Evolutionary conservation across 1,140 invertebrate species (phyloP).

Genomic region (Zeugodacus cucurbitae): DNA sequence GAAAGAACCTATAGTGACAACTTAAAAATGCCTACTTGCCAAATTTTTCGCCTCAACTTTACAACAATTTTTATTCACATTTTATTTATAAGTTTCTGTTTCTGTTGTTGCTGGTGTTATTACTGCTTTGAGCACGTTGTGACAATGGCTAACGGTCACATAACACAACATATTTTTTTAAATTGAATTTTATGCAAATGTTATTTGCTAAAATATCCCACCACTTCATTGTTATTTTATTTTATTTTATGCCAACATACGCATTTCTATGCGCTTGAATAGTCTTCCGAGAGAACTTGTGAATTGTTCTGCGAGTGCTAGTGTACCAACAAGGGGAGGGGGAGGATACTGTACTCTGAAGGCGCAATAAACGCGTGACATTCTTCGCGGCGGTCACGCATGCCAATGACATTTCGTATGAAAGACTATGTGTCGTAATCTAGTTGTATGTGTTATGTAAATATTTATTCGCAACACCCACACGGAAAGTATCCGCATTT

Average conservation of each 20-base stretch:
- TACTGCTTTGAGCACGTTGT: neutral
- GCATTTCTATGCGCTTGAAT: constrained; percentile 1
- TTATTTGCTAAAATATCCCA: neutral
- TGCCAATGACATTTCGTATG: neutral
- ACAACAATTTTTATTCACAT: constrained; percentile 16
- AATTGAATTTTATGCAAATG: constrained; percentile 37
- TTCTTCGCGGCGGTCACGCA: neutral
- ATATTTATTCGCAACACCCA: too few species aligned
- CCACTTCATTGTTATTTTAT: neutral
- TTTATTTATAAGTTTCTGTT: constrained; percentile 7
- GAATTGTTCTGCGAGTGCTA: neutral
- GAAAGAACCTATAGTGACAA: neutral
- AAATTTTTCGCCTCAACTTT: neutral
- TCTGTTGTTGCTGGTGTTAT: neutral
- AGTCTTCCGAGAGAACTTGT: neutral
- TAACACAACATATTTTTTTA: neutral
- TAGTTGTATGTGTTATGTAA: too few species aligned
- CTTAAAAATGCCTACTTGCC: constrained; percentile 14
- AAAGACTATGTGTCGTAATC: too few species aligned
- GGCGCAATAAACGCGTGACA: neutral
- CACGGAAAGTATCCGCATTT: too few species aligned
- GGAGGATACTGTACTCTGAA: neutral
- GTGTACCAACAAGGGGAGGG: too few species aligned
- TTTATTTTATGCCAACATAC: constrained; percentile 8
- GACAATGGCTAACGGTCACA: neutral